Conservation (phyloP, 2,888 invertebrate genomes). For the Calameuta idolon region DNA sequence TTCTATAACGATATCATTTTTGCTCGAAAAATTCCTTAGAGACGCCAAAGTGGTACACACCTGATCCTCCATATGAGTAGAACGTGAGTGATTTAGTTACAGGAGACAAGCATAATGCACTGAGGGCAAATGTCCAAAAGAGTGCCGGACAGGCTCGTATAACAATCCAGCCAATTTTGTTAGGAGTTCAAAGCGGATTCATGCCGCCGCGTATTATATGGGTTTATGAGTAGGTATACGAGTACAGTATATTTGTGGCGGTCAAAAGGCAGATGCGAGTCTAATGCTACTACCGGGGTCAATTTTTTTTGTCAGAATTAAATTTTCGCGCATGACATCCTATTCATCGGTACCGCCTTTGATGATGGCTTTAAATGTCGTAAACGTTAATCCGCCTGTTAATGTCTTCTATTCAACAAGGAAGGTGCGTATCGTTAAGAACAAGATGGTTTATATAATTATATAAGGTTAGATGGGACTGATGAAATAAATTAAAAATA, state of each 20-base stretch:
- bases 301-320: conserved; percentile 2
- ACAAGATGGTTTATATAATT: neutral
- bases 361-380: neutral
- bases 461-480: neutral
- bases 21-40: neutral
- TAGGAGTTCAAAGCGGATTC: neutral
- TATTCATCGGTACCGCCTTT: neutral
- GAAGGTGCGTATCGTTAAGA: neutral
- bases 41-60: neutral
- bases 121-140: neutral
- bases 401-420: neutral
- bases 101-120: neutral
- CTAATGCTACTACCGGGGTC: neutral
- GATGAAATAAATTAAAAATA: neutral
- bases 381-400: neutral
- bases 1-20: neutral
- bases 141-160: neutral
- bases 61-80: neutral
- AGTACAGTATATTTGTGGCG: neutral
- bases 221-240: neutral
- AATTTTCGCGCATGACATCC: neutral
- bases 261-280: neutral
- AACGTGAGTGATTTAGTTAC: neutral
- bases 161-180: neutral
- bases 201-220: neutral